Evolutionary conservation across 2,797 vertebrate genomes (phyloP).

Genomic region (Chanos chanos): DNA sequence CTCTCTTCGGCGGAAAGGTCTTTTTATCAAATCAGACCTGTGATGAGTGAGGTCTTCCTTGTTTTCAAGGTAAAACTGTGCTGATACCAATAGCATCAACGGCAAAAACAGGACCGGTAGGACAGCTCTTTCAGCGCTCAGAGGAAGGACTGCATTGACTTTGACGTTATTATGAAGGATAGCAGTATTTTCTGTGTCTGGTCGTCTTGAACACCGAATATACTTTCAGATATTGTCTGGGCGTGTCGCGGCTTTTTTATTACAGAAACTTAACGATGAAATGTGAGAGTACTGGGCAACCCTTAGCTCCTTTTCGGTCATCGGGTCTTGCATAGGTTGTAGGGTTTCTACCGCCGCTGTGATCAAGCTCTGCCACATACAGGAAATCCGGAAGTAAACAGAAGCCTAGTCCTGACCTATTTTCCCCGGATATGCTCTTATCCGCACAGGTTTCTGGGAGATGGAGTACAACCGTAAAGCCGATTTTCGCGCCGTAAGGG

Average conservation of each 20-base stretch:
- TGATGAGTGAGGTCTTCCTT: background rate
- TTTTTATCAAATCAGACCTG: conserved; percentile 1
- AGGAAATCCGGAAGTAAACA: conserved; percentile 80
- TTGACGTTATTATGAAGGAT: conserved; percentile 39
- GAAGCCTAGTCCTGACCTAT: conserved; percentile 49
- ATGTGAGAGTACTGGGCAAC: background rate
- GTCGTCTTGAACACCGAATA: conserved; percentile 4
- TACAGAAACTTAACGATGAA: background rate
- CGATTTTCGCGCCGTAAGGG: too few relatives aligned
- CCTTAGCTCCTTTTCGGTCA: conserved; percentile 25
- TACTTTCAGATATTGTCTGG: conserved; percentile 8
- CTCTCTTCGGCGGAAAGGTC: background rate
- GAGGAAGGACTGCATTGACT: conserved; percentile 50
- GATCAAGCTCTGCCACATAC: conserved; percentile 49
- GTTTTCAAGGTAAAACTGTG: conserved; percentile 3
- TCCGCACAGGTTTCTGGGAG: conserved; percentile 37
- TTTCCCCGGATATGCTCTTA: conserved; percentile 42
- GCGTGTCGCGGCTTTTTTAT: conserved; percentile 15
- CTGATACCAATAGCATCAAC: conserved; percentile 24
- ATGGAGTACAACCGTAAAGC: conserved; percentile 29
- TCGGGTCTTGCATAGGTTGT: conserved; percentile 40
- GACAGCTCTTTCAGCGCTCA: conserved; percentile 30
- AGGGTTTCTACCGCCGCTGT: conserved; percentile 35
- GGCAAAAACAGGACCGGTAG: conserved; percentile 30
- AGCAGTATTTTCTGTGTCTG: conserved; percentile 27